A percentile compares a stretch with the other conserved stretches of the same genome.
Conservation (phyloP, 2,888 invertebrate species). For the Lymantria dispar region DNA sequence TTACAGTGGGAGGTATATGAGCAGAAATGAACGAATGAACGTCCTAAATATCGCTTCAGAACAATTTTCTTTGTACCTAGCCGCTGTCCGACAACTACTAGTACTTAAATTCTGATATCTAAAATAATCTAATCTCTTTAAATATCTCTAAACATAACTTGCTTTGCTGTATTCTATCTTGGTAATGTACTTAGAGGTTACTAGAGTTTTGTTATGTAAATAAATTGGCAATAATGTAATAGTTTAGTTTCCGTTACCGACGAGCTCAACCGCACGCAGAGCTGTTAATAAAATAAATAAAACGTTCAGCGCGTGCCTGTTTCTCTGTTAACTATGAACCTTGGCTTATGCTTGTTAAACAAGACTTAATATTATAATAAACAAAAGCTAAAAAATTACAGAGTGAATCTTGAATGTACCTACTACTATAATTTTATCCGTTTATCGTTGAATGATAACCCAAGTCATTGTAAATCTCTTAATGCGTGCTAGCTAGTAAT, state of each 20-base stretch:
- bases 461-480: not conserved
- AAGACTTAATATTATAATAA: constrained; percentile 52
- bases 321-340: constrained; percentile 48
- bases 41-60: too few relatives aligned
- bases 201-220: constrained; percentile 37
- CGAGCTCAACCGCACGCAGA: constrained; percentile 47
- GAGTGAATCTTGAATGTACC: not conserved
- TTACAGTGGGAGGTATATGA: too few relatives aligned
- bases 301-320: constrained; percentile 53
- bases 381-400: constrained; percentile 28
- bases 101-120: too few relatives aligned
- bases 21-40: too few relatives aligned
- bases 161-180: not conserved
- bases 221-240: constrained; percentile 42
- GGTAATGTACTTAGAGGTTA: constrained; percentile 5
- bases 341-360: constrained; percentile 54
- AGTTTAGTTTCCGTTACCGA: constrained; percentile 46
- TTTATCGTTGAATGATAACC: not conserved
- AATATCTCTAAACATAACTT: not conserved
- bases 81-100: too few relatives aligned
- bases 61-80: too few relatives aligned
- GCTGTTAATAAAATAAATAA: constrained; percentile 69
- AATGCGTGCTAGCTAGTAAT: too few relatives aligned
- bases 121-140: not conserved
- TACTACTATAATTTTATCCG: not conserved